These are phyloP conservation scores for Lipotes vexillifer DNA, from an alignment of 2,113 vertebrate species.

Conservation along the genomic window DNA sequence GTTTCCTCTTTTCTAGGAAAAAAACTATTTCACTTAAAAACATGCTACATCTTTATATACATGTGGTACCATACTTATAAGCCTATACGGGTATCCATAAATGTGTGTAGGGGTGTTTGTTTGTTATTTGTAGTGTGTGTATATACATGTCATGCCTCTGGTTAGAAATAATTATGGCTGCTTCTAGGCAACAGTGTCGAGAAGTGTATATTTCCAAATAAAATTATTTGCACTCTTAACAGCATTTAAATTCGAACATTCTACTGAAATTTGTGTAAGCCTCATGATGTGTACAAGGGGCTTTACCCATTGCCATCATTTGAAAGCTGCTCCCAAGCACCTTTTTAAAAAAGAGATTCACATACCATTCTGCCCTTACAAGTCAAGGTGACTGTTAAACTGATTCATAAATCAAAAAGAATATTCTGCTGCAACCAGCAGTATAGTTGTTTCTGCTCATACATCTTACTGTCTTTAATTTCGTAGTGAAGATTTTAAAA, in stretches of 20 bases:
- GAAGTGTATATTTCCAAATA: constrained; percentile 6
- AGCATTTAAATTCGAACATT: background rate
- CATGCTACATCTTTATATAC: background rate
- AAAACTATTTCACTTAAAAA: background rate
- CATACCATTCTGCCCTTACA: background rate
- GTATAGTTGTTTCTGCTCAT: background rate
- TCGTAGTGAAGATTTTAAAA: background rate
- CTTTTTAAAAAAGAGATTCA: background rate
- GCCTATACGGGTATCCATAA: background rate
- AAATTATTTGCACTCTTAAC: background rate
- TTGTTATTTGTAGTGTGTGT: background rate
- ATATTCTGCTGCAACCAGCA: background rate
- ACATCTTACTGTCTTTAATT: background rate
- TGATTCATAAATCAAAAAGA: background rate
- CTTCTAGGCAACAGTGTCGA: background rate
- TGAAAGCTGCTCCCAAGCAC: background rate
- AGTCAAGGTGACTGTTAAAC: background rate
- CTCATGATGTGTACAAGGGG: background rate
- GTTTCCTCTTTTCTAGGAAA: background rate
- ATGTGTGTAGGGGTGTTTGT: background rate
- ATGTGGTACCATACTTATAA: background rate
- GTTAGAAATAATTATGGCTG: background rate
- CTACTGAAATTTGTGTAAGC: background rate
- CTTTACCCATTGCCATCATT: background rate
- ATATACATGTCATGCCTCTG: background rate